These are phyloP conservation scores for Achroia grisella DNA, from an alignment of 1,140 invertebrate species.

Conservation along the genomic window DNA sequence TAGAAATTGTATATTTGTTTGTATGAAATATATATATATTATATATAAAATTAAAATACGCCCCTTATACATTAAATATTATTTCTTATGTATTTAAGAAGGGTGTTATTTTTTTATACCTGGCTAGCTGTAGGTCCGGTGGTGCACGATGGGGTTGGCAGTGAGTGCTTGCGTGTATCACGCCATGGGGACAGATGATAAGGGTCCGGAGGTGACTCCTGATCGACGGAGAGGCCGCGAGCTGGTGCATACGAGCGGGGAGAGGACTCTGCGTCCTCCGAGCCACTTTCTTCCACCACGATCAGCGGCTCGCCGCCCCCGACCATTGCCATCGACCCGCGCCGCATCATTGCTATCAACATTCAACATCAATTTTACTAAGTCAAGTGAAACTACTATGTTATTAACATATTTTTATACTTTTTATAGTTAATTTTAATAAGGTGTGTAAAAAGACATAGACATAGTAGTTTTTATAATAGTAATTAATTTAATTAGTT, in stretches of 20 bases:
- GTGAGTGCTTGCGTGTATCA: slow-evolving; percentile 83
- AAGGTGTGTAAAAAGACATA: too few species aligned
- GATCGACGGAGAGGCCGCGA: slow-evolving; percentile 76
- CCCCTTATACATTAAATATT: too few species aligned
- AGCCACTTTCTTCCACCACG: slow-evolving; percentile 84
- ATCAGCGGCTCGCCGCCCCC: slow-evolving; percentile 80
- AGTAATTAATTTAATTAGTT: too few species aligned
- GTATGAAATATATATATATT: too few species aligned
- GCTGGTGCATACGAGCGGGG: slow-evolving; percentile 72
- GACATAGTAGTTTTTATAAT: too few species aligned
- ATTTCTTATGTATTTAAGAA: too few species aligned
- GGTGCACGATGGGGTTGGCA: slow-evolving; percentile 87
- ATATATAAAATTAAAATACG: too few species aligned
- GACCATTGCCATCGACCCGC: slow-evolving; percentile 57
- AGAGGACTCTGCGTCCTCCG: slow-evolving; percentile 78
- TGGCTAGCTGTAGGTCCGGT: slow-evolving; percentile 89
- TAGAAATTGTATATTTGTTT: slow-evolving; percentile 3
- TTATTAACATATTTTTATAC: too few species aligned
- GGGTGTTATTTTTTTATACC: slow-evolving; percentile 44
- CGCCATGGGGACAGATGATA: slow-evolving; percentile 86
- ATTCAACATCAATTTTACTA: too few species aligned
- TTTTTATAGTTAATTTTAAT: too few species aligned
- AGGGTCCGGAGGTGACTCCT: slow-evolving; percentile 85
- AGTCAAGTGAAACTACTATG: too few species aligned
- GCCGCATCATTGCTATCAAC: slow-evolving; percentile 57